These are phyloP conservation scores for Fulica atra DNA, from an alignment of 2,113 vertebrate species.

Conservation along the genomic window DNA sequence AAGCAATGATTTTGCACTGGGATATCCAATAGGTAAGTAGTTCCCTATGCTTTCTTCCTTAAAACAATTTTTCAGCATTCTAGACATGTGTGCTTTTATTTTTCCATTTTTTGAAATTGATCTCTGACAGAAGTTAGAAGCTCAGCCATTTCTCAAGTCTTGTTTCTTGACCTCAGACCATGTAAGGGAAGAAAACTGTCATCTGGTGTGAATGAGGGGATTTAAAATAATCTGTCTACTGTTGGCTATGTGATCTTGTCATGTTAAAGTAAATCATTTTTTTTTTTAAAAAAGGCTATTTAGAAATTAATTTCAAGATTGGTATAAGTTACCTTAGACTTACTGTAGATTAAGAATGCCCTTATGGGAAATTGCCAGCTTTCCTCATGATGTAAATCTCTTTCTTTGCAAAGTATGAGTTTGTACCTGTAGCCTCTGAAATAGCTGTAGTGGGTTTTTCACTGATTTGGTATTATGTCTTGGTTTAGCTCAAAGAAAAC, in stretches of 20 bases:
- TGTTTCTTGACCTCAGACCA: neutral
- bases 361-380: neutral
- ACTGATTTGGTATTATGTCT: neutral
- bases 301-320: neutral
- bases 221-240: neutral
- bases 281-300: neutral
- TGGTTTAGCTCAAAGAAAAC: neutral
- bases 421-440: neutral
- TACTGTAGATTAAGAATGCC: neutral
- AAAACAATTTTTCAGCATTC: neutral
- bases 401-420: neutral
- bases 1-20: constrained; percentile 98
- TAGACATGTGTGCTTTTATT: neutral
- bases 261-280: neutral
- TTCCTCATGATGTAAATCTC: neutral
- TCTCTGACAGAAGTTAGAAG: neutral
- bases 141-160: neutral
- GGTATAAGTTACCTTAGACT: neutral
- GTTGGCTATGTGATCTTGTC: neutral
- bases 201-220: neutral
- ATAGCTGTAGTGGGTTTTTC: neutral
- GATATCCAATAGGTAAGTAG: constrained; percentile 95
- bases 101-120: neutral
- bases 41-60: constrained; percentile 14
- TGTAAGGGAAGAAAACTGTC: neutral